Percentiles rank a stretch among this genome's conserved stretches.
phyloP scores from a whole-genome alignment of 2,888 invertebrate species.

The Apodemia mormo region DNA sequence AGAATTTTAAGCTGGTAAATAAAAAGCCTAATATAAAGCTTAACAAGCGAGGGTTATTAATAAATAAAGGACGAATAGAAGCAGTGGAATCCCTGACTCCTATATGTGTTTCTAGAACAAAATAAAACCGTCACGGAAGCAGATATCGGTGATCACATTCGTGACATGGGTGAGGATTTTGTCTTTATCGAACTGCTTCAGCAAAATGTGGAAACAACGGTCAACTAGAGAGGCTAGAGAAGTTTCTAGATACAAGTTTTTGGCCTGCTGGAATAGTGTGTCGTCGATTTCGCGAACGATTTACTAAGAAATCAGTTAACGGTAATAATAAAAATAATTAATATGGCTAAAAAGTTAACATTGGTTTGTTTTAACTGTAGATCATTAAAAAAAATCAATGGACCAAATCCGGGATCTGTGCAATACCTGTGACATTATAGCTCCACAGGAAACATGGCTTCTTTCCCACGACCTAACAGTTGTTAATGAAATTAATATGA shows the following conservation, averaged over 20 bases:
- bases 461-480: not conserved
- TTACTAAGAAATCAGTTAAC: not conserved
- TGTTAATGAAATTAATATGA: not conserved
- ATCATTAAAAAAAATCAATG: not conserved
- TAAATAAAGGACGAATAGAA: not conserved
- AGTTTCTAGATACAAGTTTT: not conserved
- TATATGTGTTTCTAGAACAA: not conserved
- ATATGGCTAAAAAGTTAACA: not conserved
- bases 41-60: not conserved
- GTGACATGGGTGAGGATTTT: not conserved
- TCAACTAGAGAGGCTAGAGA: not conserved
- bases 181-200: not conserved
- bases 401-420: not conserved
- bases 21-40: not conserved
- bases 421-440: not conserved
- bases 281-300: not conserved
- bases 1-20: not conserved
- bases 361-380: not conserved
- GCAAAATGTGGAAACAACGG: not conserved
- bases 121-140: not conserved
- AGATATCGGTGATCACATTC: not conserved
- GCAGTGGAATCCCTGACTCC: too few relatives aligned
- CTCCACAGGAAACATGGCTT: not conserved
- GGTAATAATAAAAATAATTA: not conserved
- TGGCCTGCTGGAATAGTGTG: not conserved